Base-by-base conservation (phyloP, 1,140 invertebrate genomes). In the Ceratosolen solmsi region DNA sequence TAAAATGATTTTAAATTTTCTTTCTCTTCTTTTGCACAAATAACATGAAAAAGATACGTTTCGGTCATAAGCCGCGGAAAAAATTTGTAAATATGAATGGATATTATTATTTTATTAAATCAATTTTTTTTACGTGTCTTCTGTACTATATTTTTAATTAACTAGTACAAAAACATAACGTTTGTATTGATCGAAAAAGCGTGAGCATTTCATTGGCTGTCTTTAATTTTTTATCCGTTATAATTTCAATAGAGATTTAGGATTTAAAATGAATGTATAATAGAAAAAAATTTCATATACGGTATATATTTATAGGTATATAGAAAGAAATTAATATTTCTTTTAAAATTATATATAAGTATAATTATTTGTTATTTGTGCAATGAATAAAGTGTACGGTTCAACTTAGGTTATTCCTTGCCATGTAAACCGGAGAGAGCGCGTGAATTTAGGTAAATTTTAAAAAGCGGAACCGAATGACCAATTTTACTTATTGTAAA, bases 401-500 rank as follows among this genome's bases (percentile, higher is more conserved):
- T 58, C 20, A 73, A 82, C 73, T 82, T 76, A 71, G 80, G 80
- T 70, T 70, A 68, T 46, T 70, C 80, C 63, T 70, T 70, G 80
- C 73, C 80, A 82, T 76, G 63, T 77, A 65, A 71, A 70, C 51
- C n/a, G 33, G 33, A 76, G n/a, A 17, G 58, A 54, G 65, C 63
- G 51, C 63, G n/a, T 38, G 36, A 81, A 81, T 68, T 76, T 76
- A 82, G 73, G 22, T 71, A 56, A 82, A 76, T 82, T 76, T 81
- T 75, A 49, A 54, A 36, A 76, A 76, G 73, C 60, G 79, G 17
- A 75, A 81, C 73, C 71, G 65, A 68, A 81, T 76, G 41, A 46
- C 5, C 63, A 56, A 83, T 83, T 89, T 82, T 88, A 86, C 83
- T 87, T 84, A 88, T 87, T 91, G 88, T 91, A 90, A 89, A 85